Percentiles rank a stretch among this genome's conserved stretches.
Evolutionary conservation across 2,797 vertebrate species (phyloP).

Genomic region (Diplodus puntazzo): DNA sequence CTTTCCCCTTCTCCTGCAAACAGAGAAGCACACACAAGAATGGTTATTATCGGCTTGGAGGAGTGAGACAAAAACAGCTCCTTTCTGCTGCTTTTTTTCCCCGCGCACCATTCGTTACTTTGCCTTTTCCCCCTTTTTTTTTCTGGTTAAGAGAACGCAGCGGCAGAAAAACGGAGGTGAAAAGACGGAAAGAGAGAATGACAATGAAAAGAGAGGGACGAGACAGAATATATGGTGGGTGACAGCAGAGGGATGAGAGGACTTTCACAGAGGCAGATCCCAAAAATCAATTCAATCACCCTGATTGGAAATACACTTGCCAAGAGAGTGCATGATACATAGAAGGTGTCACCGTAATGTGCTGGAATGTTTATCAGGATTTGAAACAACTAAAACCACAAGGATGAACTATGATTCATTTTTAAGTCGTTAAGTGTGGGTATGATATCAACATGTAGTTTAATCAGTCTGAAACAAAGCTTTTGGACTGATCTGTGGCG

Average conservation of each 20-base stretch:
- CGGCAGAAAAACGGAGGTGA: slow-evolving; percentile 34
- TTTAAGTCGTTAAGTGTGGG: slow-evolving; percentile 3
- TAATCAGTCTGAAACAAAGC: no score
- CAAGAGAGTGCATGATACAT: slow-evolving; percentile 23
- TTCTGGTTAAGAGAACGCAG: slow-evolving; percentile 24
- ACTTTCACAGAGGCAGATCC: slow-evolving; percentile 27
- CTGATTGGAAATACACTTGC: slow-evolving; percentile 47
- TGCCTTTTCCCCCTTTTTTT: slow-evolving; percentile 28
- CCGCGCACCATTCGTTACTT: slow-evolving; percentile 40
- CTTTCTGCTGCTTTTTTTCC: slow-evolving; percentile 54
- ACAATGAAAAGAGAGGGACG: slow-evolving; percentile 3
- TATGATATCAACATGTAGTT: slow-evolving; percentile 9
- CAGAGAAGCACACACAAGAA: slow-evolving; percentile 74
- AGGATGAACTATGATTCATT: slow-evolving; percentile 16
- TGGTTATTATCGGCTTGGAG: slow-evolving; percentile 73
- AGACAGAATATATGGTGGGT: slow-evolving; percentile 5
- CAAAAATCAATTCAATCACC: slow-evolving; percentile 43
- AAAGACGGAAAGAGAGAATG: slow-evolving; percentile 21
- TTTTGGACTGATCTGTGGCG: no score
- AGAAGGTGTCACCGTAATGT: slow-evolving; percentile 37
- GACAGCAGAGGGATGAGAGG: slow-evolving; percentile 25
- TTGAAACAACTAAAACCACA: slow-evolving; percentile 15
- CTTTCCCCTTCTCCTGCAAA: slow-evolving; percentile 80
- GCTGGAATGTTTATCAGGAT: slow-evolving; percentile 30
- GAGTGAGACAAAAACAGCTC: slow-evolving; percentile 57